These are phyloP conservation scores for Aix galericulata DNA, from an alignment of 2,113 vertebrate genomes.

Conservation along the genomic window DNA sequence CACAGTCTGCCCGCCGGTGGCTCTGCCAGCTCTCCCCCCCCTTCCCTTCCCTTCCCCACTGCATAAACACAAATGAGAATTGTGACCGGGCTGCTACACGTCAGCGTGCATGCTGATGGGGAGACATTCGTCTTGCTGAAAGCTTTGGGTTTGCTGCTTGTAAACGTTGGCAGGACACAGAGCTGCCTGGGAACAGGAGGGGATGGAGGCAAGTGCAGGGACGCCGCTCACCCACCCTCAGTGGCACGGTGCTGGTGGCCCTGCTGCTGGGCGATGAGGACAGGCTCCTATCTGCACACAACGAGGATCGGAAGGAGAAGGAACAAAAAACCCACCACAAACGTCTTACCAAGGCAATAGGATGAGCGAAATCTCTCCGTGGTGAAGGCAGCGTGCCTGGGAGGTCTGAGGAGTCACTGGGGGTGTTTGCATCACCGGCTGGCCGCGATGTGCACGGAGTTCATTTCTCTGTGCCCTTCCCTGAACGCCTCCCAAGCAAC, in stretches of 20 bases:
- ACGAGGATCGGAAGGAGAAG: neutral
- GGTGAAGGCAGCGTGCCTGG: neutral
- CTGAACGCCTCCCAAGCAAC: neutral
- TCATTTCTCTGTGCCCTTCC: neutral
- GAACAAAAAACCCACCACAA: neutral
- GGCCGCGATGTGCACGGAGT: neutral
- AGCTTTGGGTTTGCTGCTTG: neutral
- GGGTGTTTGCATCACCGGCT: neutral
- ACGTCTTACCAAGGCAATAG: neutral
- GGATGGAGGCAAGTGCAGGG: neutral
- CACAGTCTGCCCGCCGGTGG: neutral
- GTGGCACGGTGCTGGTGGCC: neutral
- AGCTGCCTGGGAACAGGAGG: neutral
- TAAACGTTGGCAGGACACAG: neutral
- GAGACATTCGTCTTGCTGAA: neutral
- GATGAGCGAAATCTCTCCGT: neutral
- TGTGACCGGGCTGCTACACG: neutral
- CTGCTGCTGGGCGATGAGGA: neutral
- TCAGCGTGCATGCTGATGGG: neutral
- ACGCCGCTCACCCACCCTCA: neutral
- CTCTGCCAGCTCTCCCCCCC: neutral
- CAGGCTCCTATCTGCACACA: neutral
- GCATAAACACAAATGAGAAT: neutral
- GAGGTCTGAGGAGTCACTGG: constrained; percentile 1
- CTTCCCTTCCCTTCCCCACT: neutral